These are phyloP conservation scores for Chelonoidis abingdonii DNA, from an alignment of 2,113 vertebrate genomes.

Conservation along the genomic window DNA sequence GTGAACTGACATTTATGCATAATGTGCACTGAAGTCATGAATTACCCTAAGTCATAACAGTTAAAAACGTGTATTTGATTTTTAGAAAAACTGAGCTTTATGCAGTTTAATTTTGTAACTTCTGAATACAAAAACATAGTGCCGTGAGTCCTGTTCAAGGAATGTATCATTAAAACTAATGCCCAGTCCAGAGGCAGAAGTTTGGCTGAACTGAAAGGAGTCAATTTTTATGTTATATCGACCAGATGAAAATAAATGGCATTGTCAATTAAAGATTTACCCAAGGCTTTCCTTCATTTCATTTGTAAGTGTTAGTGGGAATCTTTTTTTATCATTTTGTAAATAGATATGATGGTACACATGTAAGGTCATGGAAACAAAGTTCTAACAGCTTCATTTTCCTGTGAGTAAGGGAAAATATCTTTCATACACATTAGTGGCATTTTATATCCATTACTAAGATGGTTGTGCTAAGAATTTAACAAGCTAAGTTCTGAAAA, in stretches of 20 bases:
- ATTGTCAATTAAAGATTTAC: neutral
- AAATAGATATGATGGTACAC: neutral
- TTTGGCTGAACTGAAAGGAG: neutral
- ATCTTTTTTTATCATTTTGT: neutral
- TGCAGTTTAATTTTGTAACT: neutral
- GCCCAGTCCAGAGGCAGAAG: neutral
- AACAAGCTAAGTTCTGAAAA: neutral
- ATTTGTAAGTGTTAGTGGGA: neutral
- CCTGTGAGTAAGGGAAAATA: neutral
- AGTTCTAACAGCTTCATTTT: neutral
- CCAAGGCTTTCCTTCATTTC: neutral
- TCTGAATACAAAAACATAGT: neutral
- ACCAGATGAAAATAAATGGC: neutral
- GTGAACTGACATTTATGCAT: neutral
- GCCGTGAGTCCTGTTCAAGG: neutral
- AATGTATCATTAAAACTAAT: neutral
- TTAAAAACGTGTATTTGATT: neutral
- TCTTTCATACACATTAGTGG: neutral
- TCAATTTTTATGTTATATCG: slow-evolving; percentile 4
- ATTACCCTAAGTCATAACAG: neutral
- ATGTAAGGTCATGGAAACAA: neutral
- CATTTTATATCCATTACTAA: neutral
- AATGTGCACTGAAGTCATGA: neutral
- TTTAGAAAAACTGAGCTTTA: slow-evolving; percentile 1
- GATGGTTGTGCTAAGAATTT: neutral